phyloP scores from a whole-genome alignment of 1,140 invertebrate species.

The Drosophila baimaii region DNA sequence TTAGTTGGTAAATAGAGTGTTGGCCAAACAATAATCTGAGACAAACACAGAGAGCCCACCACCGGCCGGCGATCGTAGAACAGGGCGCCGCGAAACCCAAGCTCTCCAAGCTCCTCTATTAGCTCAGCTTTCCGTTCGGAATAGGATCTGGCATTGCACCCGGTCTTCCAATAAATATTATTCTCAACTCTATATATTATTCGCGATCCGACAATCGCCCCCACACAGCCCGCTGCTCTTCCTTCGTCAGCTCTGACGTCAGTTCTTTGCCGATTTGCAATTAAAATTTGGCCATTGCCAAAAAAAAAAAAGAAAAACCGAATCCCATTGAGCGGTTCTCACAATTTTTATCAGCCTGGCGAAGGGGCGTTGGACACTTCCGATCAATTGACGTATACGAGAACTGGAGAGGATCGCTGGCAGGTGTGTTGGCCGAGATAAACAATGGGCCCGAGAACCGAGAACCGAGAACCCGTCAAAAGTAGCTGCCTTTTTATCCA shows the following conservation, averaged over 20 bases:
- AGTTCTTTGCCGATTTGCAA: conserved; percentile 65
- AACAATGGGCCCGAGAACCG: conserved; percentile 45
- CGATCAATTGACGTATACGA: conserved; percentile 72
- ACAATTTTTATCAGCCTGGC: conserved; percentile 62
- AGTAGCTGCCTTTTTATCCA: conserved; percentile 33
- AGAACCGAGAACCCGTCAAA: conserved; percentile 12
- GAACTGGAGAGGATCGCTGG: conserved; percentile 36
- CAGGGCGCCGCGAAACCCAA: conserved; percentile 26
- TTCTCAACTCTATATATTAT: conserved; percentile 15
- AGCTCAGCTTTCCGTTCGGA: conserved; percentile 34
- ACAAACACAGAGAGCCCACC: conserved; percentile 38
- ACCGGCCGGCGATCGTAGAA: conserved; percentile 12
- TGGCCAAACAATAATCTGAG: conserved; percentile 57
- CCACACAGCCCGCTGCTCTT: background rate
- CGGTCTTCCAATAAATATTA: conserved; percentile 23
- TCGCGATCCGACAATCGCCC: conserved; percentile 4
- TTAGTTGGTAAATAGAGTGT: conserved; percentile 41
- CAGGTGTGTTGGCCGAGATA: conserved; percentile 64
- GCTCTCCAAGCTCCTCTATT: conserved; percentile 10
- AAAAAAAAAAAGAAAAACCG: too few relatives aligned
- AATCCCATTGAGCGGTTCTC: conserved; percentile 56
- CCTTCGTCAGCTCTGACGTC: conserved; percentile 65
- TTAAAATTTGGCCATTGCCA: conserved; percentile 69
- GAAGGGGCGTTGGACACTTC: conserved; percentile 69
- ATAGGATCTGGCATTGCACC: conserved; percentile 9